A percentile compares a stretch with the other conserved stretches of the same genome.
phyloP scores from a whole-genome alignment of 2,113 vertebrate species.

The Phodopus roborovskii region DNA sequence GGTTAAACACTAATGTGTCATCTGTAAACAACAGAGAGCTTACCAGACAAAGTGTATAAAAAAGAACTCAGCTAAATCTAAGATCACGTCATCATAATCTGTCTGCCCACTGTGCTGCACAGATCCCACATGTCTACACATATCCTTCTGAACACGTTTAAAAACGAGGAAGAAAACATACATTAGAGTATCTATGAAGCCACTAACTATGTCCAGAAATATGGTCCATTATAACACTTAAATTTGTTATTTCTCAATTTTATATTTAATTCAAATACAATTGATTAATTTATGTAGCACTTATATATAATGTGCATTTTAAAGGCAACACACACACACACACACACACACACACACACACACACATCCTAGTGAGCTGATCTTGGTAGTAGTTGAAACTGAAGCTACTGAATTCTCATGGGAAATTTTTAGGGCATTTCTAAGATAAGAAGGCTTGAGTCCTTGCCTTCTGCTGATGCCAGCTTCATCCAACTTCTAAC shows the following conservation, averaged over 20 bases:
- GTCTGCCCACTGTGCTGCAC: neutral
- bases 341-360: neutral
- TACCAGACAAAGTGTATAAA: slow-evolving; percentile 4
- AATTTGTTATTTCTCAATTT: slow-evolving; percentile 48
- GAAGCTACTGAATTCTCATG: neutral
- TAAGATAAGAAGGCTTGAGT: neutral
- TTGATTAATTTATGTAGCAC: slow-evolving; percentile 14
- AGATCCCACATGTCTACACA: neutral
- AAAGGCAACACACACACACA: neutral
- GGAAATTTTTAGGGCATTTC: neutral
- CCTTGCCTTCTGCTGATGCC: neutral
- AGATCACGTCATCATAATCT: neutral
- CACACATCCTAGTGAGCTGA: neutral
- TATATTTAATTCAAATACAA: slow-evolving; percentile 38
- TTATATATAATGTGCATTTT: slow-evolving; percentile 17
- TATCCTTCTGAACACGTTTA: slow-evolving; percentile 52
- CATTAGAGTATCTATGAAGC: slow-evolving; percentile 16
- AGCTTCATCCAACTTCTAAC: slow-evolving; percentile 27
- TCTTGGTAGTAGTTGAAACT: neutral
- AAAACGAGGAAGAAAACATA: slow-evolving; percentile 58
- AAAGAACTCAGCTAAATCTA: slow-evolving; percentile 42
- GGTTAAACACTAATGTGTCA: neutral
- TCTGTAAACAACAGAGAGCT: slow-evolving; percentile 57
- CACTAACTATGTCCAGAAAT: slow-evolving; percentile 53
- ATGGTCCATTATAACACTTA: slow-evolving; percentile 31